These are phyloP conservation scores for Lateolabrax maculatus DNA, from an alignment of 2,797 vertebrate genomes.

Conservation along the genomic window DNA sequence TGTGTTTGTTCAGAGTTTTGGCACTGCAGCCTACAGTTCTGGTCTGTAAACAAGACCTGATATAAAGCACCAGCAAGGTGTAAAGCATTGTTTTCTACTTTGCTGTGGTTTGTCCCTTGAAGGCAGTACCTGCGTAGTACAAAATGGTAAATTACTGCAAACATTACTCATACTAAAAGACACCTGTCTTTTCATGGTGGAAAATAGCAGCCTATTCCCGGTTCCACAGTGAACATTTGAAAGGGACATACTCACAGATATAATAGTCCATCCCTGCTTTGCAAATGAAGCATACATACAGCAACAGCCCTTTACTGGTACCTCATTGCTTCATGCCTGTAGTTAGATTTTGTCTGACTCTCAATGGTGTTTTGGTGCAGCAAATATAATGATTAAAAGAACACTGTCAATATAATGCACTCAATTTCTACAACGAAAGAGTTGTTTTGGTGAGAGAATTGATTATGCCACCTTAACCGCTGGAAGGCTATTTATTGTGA, in stretches of 20 bases:
- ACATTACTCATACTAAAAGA: slow-evolving; percentile 2
- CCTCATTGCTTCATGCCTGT: not conserved
- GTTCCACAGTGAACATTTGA: not conserved
- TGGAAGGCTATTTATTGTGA: slow-evolving; percentile 30
- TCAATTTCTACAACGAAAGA: slow-evolving; percentile 1
- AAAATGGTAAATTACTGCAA: slow-evolving; percentile 17
- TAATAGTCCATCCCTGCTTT: not conserved
- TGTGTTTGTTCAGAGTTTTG: not conserved
- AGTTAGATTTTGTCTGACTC: not conserved
- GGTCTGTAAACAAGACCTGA: not conserved
- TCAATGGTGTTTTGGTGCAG: not conserved
- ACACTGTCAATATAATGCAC: not conserved
- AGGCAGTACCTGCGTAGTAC: not conserved
- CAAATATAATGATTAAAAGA: slow-evolving; percentile 1
- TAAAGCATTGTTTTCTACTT: not conserved
- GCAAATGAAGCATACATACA: not conserved
- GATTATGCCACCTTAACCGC: not conserved
- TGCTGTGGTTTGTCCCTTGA: not conserved
- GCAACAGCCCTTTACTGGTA: not conserved
- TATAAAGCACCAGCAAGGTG: not conserved
- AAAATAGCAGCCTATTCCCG: slow-evolving; percentile 2
- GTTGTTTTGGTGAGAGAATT: slow-evolving; percentile 16
- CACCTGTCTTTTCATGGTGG: slow-evolving; percentile 7
- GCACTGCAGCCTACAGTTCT: not conserved
- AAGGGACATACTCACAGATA: not conserved